Conservation (phyloP, 2,797 vertebrate genomes). For the Myotis daubentonii region DNA sequence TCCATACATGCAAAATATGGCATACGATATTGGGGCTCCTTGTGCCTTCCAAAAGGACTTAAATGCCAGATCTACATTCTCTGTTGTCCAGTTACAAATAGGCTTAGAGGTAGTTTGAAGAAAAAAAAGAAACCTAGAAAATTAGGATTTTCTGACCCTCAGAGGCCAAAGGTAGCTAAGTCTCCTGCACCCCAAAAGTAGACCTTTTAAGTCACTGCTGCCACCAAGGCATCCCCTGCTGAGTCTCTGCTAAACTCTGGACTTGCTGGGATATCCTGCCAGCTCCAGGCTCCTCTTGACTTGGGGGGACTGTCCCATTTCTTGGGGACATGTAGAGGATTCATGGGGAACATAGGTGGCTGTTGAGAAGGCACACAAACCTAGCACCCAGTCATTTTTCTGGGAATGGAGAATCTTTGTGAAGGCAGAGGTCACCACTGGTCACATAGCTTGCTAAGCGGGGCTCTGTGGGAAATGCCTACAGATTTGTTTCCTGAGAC, state of each 20-base stretch:
- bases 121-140: not conserved
- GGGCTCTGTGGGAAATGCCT: not conserved
- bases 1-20: constrained; percentile 11
- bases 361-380: not conserved
- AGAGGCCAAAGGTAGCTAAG: not conserved
- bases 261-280: not conserved
- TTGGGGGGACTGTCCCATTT: not conserved
- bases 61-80: not conserved
- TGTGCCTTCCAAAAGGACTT: not conserved
- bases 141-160: not conserved
- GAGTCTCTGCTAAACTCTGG: not conserved
- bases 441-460: not conserved
- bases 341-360: not conserved
- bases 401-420: not conserved
- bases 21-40: not conserved
- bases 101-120: constrained; percentile 18
- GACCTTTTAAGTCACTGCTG: not conserved
- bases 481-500: constrained; percentile 42
- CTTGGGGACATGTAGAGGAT: not conserved
- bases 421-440: not conserved
- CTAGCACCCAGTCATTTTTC: not conserved
- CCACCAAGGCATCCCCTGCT: not conserved
- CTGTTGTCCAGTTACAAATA: not conserved
- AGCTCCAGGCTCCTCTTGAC: not conserved
- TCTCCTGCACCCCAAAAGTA: not conserved